These are phyloP conservation scores for Hemicordylus capensis DNA, from an alignment of 2,113 vertebrate species.

Conservation along the genomic window DNA sequence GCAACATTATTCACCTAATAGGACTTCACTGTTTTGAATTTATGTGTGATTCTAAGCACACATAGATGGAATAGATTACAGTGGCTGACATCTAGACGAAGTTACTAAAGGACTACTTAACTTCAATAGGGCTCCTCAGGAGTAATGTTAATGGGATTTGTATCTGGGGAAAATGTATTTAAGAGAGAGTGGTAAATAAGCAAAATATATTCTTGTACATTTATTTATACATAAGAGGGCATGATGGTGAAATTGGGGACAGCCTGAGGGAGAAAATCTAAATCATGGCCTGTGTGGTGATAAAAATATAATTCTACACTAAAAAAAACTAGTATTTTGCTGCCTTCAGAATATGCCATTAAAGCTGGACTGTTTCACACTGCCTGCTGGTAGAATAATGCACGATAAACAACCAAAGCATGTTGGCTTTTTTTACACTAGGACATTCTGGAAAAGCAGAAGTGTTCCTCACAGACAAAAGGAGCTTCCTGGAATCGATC, in stretches of 20 bases:
- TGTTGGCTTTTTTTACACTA: conserved; percentile 32
- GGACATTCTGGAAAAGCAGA: not conserved
- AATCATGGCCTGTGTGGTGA: not conserved
- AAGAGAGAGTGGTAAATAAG: not conserved
- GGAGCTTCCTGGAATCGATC: not conserved
- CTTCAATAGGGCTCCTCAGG: no score
- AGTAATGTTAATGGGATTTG: not conserved
- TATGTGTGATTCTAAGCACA: not conserved
- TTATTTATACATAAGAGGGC: not conserved
- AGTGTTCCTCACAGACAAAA: conserved; percentile 15
- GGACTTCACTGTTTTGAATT: no score
- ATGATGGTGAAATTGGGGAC: no score
- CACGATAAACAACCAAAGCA: conserved; percentile 26
- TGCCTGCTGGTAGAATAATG: not conserved
- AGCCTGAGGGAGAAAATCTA: not conserved
- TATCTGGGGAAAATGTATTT: not conserved
- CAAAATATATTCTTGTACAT: not conserved
- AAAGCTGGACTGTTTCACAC: not conserved
- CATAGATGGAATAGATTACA: not conserved
- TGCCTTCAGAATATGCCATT: not conserved
- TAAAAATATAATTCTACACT: not conserved
- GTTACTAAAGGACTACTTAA: no score
- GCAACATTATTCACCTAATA: not conserved
- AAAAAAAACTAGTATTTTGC: not conserved
- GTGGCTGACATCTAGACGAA: no score